Percentiles rank a stretch among this genome's conserved stretches.
These are phyloP conservation scores for Campoplex nolae DNA, from an alignment of 2,888 invertebrate species.

Conservation along the genomic window DNA sequence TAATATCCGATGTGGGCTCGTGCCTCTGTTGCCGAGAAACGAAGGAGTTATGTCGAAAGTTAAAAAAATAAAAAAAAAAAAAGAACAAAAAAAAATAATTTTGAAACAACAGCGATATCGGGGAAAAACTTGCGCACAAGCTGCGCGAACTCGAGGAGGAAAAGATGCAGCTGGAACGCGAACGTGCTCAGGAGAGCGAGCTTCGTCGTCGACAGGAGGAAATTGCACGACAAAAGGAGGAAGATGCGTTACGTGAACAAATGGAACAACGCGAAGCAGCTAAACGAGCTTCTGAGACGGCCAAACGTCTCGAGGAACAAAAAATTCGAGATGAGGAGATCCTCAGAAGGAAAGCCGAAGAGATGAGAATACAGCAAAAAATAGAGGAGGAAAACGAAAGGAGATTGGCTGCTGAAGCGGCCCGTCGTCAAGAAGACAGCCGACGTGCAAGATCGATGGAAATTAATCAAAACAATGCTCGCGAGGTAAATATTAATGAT, in stretches of 20 bases:
- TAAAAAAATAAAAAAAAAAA: slow-evolving; percentile 11
- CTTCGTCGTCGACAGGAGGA: slow-evolving; percentile 79
- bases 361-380: slow-evolving; percentile 77
- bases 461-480: slow-evolving; percentile 87
- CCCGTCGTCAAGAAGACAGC: slow-evolving; percentile 84
- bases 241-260: slow-evolving; percentile 70
- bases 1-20: slow-evolving; percentile 3
- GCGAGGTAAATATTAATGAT: slow-evolving; percentile 85
- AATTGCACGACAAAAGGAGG: slow-evolving; percentile 80
- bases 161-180: slow-evolving; percentile 85
- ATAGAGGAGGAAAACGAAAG: slow-evolving; percentile 81
- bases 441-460: slow-evolving; percentile 87
- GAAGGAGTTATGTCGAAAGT: neutral
- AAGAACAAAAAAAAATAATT: slow-evolving; percentile 58
- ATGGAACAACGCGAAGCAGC: slow-evolving; percentile 73
- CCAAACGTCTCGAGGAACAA: slow-evolving; percentile 76
- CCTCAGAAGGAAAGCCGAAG: slow-evolving; percentile 77
- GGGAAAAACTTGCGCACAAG: slow-evolving; percentile 87
- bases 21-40: slow-evolving; percentile 15
- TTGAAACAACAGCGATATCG: slow-evolving; percentile 83
- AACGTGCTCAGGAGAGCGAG: slow-evolving; percentile 81
- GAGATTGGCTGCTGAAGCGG: slow-evolving; percentile 74
- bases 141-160: slow-evolving; percentile 85
- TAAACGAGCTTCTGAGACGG: slow-evolving; percentile 71
- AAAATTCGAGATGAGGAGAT: slow-evolving; percentile 75